These are phyloP conservation scores for Scolanthus callimorphus DNA, from an alignment of 92 coral and sea anemone species.

Conservation along the genomic window DNA sequence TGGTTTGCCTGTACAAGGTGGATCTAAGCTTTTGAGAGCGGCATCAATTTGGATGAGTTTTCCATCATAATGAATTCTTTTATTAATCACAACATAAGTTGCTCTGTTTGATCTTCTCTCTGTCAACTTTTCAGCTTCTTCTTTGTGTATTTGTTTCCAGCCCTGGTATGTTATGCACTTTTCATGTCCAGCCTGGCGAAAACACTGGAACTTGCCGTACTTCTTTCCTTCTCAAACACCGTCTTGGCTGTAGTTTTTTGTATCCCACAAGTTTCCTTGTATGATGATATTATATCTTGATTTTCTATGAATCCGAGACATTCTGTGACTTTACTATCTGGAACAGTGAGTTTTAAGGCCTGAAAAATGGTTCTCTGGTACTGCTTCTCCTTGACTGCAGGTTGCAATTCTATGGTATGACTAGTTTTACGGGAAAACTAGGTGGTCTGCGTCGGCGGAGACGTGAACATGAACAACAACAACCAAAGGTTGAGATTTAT, in stretches of 20 bases:
- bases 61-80: constrained; percentile 1
- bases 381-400: not conserved
- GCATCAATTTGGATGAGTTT: constrained; percentile 5
- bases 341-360: constrained; percentile 13
- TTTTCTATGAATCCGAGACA: constrained; percentile 8
- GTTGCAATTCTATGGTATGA: no score
- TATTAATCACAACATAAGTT: constrained; percentile 1
- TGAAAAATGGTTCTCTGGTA: constrained; percentile 18
- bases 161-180: constrained; percentile 8
- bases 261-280: constrained; percentile 10
- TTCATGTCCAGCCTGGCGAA: constrained; percentile 14
- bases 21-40: constrained; percentile 17
- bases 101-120: constrained; percentile 12
- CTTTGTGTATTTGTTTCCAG: constrained; percentile 14
- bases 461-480: no score
- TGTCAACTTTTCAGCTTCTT: constrained; percentile 10
- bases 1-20: constrained; percentile 14
- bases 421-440: no score
- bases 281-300: constrained; percentile 6
- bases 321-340: constrained; percentile 1
- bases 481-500: no score
- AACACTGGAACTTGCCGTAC: constrained; percentile 11
- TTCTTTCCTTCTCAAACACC: constrained; percentile 11
- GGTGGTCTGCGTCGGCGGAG: no score
- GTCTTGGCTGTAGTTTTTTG: constrained; percentile 8